phyloP scores from a whole-genome alignment of 2,113 vertebrate species.

The Melanerpes aurifrons region DNA sequence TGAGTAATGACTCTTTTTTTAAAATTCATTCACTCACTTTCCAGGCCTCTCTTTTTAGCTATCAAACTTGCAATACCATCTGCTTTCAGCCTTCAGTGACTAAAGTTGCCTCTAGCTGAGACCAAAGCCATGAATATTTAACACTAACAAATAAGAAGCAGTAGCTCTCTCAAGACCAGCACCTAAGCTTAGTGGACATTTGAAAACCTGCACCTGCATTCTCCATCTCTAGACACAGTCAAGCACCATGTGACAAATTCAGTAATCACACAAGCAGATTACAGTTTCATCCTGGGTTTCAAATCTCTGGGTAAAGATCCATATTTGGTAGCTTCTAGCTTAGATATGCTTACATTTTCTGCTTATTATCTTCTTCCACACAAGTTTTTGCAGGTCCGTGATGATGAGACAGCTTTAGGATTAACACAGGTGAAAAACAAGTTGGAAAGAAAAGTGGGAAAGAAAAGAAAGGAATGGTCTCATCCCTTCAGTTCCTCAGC shows the following conservation, averaged over 20 bases:
- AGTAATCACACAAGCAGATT: background rate
- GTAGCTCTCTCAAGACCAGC: background rate
- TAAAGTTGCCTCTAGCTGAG: background rate
- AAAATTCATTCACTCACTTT: conserved; percentile 47
- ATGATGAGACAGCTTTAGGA: background rate
- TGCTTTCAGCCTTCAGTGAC: conserved; percentile 21
- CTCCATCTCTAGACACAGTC: background rate
- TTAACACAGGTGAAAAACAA: background rate
- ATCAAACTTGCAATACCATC: conserved; percentile 15
- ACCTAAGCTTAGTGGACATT: background rate
- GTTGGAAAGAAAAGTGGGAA: fast-evolving
- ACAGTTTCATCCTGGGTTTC: background rate
- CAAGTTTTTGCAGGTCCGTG: background rate
- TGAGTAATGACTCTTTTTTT: conserved; percentile 38
- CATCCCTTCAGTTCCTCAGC: background rate
- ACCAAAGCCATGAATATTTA: conserved; percentile 40
- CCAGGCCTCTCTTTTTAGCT: background rate
- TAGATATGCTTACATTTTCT: background rate
- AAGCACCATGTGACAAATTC: background rate
- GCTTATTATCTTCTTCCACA: background rate
- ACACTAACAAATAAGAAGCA: background rate
- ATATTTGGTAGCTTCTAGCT: fast-evolving
- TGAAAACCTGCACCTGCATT: background rate
- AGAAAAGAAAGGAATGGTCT: background rate
- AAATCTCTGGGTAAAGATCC: background rate